Conservation (phyloP, 2,797 vertebrate genomes). For the Acipenser ruthenus region DNA sequence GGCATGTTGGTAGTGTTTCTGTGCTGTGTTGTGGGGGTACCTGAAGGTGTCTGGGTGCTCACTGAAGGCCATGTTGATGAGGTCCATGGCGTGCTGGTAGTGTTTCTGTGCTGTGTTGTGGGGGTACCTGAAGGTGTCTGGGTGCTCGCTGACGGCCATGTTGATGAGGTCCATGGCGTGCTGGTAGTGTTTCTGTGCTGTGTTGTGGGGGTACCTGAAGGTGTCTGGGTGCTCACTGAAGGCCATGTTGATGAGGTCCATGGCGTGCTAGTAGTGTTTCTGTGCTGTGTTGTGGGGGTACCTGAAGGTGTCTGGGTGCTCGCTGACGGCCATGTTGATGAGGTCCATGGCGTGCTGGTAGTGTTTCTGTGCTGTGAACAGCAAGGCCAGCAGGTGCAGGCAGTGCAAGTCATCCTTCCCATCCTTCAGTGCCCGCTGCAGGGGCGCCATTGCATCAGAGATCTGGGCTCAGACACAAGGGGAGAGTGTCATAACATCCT, state of each 20-base stretch:
- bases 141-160: too few relatives aligned
- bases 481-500: constrained; percentile 6
- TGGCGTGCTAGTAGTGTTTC: neutral
- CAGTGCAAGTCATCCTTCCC: constrained; percentile 73
- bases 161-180: too few relatives aligned
- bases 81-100: neutral
- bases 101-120: neutral
- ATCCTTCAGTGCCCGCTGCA: constrained; percentile 74
- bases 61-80: neutral
- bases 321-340: constrained; percentile 73
- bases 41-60: too few relatives aligned
- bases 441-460: constrained; percentile 76
- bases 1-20: neutral
- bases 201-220: too few relatives aligned
- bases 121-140: too few relatives aligned
- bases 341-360: constrained; percentile 81
- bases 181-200: too few relatives aligned
- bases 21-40: too few relatives aligned
- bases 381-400: constrained; percentile 84
- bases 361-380: constrained; percentile 93
- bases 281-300: constrained; percentile 39
- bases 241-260: constrained; percentile 76
- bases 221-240: constrained; percentile 75
- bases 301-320: constrained; percentile 91
- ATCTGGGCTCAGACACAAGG: constrained; percentile 54